These are phyloP conservation scores for Ispidina picta DNA, from an alignment of 2,797 vertebrate species.

Conservation along the genomic window DNA sequence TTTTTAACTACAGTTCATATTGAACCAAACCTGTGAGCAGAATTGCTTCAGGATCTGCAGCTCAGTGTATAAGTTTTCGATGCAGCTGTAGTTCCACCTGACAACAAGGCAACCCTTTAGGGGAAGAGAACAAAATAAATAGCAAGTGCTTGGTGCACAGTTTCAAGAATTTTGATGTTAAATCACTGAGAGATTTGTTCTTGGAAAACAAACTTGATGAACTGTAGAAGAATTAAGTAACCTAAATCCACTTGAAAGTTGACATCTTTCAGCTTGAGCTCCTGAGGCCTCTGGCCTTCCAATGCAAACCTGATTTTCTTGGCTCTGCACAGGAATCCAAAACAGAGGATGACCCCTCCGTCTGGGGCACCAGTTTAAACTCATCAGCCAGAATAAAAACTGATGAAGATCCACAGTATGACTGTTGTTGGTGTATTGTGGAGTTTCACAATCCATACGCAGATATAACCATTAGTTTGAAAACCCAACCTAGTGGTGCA, in stretches of 20 bases:
- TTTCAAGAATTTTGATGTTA: not conserved
- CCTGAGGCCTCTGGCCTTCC: not conserved
- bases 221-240: not conserved
- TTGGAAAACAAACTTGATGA: not conserved
- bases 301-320: not conserved
- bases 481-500: not conserved
- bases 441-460: not conserved
- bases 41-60: not conserved
- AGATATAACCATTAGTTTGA: not conserved
- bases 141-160: not conserved
- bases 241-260: not conserved
- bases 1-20: not conserved
- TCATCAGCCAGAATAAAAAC: not conserved
- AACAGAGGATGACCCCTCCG: not conserved
- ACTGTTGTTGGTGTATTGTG: not conserved
- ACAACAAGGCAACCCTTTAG: not conserved
- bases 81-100: not conserved
- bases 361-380: not conserved
- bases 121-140: not conserved
- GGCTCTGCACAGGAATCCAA: not conserved
- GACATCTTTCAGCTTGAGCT: not conserved
- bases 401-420: not conserved
- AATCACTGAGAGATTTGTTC: not conserved
- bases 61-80: not conserved
- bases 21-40: not conserved